Percentiles rank a stretch among this genome's conserved stretches.
Conservation (phyloP, 2,113 vertebrate species). For the Catharus minimus region DNA sequence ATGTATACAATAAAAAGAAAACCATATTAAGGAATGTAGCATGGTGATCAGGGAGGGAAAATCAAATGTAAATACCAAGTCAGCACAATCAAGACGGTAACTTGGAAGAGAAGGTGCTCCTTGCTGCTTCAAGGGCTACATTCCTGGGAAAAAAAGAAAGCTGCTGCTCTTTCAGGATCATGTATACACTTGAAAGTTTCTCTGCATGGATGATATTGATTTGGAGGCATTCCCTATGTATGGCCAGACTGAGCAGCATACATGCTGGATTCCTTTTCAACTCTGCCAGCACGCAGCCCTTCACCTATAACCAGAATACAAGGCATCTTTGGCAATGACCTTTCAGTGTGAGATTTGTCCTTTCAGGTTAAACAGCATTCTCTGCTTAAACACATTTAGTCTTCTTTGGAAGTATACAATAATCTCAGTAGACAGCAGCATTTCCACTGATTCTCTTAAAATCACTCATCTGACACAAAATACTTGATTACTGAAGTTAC, state of each 20-base stretch:
- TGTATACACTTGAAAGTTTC: not conserved
- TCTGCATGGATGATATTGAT: constrained; percentile 13
- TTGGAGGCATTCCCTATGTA: constrained; percentile 39
- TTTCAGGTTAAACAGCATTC: not conserved
- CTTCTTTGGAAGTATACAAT: not conserved
- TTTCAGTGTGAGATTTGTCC: not conserved
- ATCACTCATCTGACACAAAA: not conserved
- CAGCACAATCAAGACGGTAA: not conserved
- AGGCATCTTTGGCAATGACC: not conserved
- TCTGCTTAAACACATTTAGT: not conserved
- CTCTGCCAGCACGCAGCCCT: not conserved
- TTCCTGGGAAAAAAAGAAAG: not conserved
- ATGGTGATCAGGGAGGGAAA: not conserved
- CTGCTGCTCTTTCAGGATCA: not conserved
- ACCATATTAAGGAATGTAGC: not conserved
- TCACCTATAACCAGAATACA: not conserved
- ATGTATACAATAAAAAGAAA: not conserved
- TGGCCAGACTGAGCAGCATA: constrained; percentile 19
- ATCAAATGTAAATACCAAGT: accelerated
- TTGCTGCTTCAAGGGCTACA: not conserved
- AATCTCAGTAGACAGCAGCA: not conserved
- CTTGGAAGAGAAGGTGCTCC: not conserved
- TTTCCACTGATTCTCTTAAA: not conserved
- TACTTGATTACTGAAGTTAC: not conserved
- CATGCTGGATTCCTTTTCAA: not conserved